phyloP scores from a whole-genome alignment of 35 echinoderm and acorn worm genomes.

The Amphiura filiformis region DNA sequence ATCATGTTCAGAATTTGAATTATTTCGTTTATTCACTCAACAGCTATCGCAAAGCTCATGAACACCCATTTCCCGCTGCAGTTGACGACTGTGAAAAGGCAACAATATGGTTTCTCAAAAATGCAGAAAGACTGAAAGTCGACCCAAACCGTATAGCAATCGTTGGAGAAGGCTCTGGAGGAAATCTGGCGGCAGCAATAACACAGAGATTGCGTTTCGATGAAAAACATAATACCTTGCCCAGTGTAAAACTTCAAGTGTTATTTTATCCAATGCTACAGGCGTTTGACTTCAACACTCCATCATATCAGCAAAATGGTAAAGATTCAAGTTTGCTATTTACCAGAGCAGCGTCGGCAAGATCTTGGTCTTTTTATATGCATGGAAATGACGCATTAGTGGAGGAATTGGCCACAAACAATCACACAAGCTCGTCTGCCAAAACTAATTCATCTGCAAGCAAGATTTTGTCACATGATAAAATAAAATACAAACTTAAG shows the following conservation, averaged over 20 bases:
- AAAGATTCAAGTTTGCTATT: background rate
- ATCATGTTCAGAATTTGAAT: too few relatives aligned
- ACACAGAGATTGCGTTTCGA: slow-evolving; percentile 22
- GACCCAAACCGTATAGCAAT: slow-evolving; percentile 35
- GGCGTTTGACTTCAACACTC: slow-evolving; percentile 42
- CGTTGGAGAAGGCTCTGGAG: slow-evolving; percentile 52
- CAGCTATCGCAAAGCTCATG: slow-evolving; percentile 50
- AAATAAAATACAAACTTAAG: background rate
- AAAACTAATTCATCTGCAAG: slow-evolving; percentile 27
- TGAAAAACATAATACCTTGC: slow-evolving; percentile 3
- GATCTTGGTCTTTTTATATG: slow-evolving; percentile 31
- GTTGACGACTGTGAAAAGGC: slow-evolving; percentile 45
- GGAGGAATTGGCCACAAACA: background rate
- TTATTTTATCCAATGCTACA: slow-evolving; percentile 50
- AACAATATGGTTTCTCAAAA: slow-evolving; percentile 31
- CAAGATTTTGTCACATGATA: slow-evolving; percentile 14
- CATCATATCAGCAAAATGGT: slow-evolving; percentile 62
- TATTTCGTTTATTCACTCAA: slow-evolving; percentile 10
- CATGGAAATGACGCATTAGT: slow-evolving; percentile 1
- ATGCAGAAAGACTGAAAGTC: slow-evolving; percentile 21
- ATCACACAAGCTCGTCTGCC: slow-evolving; percentile 29
- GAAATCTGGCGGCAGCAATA: slow-evolving; percentile 40
- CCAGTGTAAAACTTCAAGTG: slow-evolving; percentile 45
- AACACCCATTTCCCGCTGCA: slow-evolving; percentile 39
- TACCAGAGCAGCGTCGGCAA: background rate